These are phyloP conservation scores for Diogma glabrata DNA, from an alignment of 2,888 invertebrate genomes.

Conservation along the genomic window DNA sequence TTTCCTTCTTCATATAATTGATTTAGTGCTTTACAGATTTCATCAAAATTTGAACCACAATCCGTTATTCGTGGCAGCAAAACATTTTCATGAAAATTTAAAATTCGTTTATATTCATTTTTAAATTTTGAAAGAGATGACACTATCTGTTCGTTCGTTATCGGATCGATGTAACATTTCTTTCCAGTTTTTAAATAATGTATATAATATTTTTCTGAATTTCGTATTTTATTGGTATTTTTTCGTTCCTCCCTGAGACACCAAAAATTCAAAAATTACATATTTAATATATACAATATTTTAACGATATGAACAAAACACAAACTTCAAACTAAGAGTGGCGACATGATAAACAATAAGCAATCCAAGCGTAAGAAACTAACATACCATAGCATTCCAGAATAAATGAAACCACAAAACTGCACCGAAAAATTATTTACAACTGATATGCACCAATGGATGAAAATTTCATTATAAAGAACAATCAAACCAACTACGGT, in stretches of 20 bases:
- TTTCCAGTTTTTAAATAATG: neutral
- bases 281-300: no score
- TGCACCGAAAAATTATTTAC: no score
- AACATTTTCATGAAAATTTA: neutral
- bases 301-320: no score
- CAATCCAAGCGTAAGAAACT: no score
- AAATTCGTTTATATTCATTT: neutral
- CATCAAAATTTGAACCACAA: conserved; percentile 3
- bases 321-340: no score
- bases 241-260: conserved; percentile 7
- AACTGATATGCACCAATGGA: no score
- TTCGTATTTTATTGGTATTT: conserved; percentile 2
- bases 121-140: neutral
- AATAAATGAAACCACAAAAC: no score
- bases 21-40: neutral
- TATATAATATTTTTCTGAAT: conserved; percentile 4
- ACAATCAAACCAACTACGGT: no score
- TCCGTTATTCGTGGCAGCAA: neutral
- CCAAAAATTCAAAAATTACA: no score
- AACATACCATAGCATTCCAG: no score
- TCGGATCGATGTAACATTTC: neutral
- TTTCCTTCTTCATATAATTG: neutral
- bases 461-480: no score
- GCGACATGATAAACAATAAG: no score
- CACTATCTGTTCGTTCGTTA: neutral